Evolutionary conservation across 2,797 vertebrate genomes (phyloP).

Genomic region (Sebastes miniatus): DNA sequence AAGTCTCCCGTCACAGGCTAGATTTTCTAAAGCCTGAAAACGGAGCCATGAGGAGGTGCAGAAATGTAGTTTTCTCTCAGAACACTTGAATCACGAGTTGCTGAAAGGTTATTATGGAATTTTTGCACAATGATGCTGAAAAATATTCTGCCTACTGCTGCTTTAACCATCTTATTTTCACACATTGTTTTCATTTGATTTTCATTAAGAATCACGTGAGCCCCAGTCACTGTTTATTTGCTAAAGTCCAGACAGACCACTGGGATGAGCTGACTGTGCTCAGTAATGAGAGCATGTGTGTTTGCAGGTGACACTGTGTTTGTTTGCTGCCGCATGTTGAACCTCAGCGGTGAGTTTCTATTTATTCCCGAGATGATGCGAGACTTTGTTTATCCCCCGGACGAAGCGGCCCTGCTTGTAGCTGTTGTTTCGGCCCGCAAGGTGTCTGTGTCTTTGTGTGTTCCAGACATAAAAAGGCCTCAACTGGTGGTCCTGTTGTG

Average conservation of each 20-base stretch:
- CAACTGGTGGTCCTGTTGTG: slow-evolving; percentile 1
- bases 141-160: no score
- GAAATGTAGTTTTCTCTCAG: no score
- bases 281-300: background rate
- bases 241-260: background rate
- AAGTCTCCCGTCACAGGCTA: no score
- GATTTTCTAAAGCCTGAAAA: no score
- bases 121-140: no score
- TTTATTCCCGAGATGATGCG: background rate
- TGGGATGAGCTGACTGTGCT: background rate
- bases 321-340: background rate
- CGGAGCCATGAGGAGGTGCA: no score
- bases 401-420: background rate
- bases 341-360: background rate
- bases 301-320: background rate
- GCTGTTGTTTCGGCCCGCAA: background rate
- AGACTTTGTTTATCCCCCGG: background rate
- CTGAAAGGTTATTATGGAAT: no score
- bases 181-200: slow-evolving; percentile 12
- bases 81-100: no score
- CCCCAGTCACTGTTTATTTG: background rate
- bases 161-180: background rate
- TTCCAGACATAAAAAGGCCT: slow-evolving; percentile 24
- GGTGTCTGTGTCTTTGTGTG: background rate
- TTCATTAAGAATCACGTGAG: slow-evolving; percentile 7